Percentiles rank a stretch among this genome's conserved stretches.
Conservation (phyloP, 2,797 vertebrate species). For the Myiotriccus ornatus region DNA sequence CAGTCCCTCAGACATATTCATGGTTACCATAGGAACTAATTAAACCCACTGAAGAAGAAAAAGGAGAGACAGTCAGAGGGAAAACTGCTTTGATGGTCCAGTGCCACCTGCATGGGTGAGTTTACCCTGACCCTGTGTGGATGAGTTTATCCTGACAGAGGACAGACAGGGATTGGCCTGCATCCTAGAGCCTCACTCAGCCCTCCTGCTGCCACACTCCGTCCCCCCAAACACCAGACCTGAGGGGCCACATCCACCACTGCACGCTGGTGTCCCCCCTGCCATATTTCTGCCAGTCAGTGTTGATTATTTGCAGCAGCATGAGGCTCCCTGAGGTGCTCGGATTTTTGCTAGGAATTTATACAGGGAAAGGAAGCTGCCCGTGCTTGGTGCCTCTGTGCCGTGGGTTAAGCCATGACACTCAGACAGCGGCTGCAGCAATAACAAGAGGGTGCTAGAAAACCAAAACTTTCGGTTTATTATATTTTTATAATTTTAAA, state of each 20-base stretch:
- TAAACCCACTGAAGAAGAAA: slow-evolving; percentile 63
- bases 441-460: neutral
- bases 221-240: accelerated
- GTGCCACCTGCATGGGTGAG: slow-evolving; percentile 21
- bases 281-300: neutral
- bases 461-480: neutral
- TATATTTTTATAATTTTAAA: neutral
- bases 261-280: accelerated
- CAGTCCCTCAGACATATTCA: slow-evolving; percentile 34
- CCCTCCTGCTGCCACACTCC: accelerated
- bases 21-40: slow-evolving; percentile 77
- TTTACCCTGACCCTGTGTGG: neutral
- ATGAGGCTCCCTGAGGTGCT: neutral
- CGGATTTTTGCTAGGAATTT: neutral
- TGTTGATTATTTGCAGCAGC: neutral
- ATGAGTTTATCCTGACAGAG: accelerated
- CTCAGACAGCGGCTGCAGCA: neutral
- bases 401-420: neutral
- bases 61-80: neutral
- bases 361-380: neutral
- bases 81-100: neutral
- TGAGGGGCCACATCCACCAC: neutral
- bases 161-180: neutral
- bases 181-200: accelerated
- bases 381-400: neutral